A percentile compares a stretch with the other conserved stretches of the same genome.
These are phyloP conservation scores for Sylvia borin DNA, from an alignment of 2,797 vertebrate genomes.

Conservation along the genomic window DNA sequence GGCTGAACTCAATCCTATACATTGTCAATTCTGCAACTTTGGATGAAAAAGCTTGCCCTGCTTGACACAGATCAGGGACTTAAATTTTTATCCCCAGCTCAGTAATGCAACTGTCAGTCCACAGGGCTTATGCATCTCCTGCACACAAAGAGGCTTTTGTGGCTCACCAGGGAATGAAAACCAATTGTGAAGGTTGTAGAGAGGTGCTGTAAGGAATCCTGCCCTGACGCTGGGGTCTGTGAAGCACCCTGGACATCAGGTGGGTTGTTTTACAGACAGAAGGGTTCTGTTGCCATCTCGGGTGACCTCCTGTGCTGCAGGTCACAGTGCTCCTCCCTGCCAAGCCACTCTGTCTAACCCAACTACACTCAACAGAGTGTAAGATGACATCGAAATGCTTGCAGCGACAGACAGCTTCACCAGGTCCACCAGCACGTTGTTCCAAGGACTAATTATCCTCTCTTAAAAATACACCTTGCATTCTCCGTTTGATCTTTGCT, in stretches of 20 bases:
- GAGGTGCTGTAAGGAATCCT: not conserved
- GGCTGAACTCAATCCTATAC: not conserved
- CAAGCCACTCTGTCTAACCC: not conserved
- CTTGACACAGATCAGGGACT: not conserved
- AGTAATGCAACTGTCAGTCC: not conserved
- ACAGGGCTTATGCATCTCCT: not conserved
- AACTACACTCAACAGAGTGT: not conserved
- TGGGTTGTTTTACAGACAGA: not conserved
- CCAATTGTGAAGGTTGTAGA: not conserved
- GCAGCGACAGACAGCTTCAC: not conserved
- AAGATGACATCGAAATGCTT: not conserved
- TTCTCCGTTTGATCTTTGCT: slow-evolving; percentile 31
- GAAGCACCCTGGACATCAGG: not conserved
- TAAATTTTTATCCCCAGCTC: not conserved
- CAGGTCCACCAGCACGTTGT: not conserved
- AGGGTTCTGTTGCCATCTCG: fast-evolving
- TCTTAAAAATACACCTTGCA: not conserved
- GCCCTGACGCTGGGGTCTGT: fast-evolving
- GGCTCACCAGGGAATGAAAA: not conserved
- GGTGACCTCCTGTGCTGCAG: fast-evolving
- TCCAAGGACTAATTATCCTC: slow-evolving; percentile 36
- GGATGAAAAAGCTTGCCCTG: not conserved
- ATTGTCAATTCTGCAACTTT: not conserved
- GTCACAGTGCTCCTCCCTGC: not conserved
- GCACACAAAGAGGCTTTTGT: not conserved